Percentiles rank a stretch among this genome's conserved stretches.
phyloP scores from a whole-genome alignment of 2,113 vertebrate genomes.

The Podarcis cretensis region DNA sequence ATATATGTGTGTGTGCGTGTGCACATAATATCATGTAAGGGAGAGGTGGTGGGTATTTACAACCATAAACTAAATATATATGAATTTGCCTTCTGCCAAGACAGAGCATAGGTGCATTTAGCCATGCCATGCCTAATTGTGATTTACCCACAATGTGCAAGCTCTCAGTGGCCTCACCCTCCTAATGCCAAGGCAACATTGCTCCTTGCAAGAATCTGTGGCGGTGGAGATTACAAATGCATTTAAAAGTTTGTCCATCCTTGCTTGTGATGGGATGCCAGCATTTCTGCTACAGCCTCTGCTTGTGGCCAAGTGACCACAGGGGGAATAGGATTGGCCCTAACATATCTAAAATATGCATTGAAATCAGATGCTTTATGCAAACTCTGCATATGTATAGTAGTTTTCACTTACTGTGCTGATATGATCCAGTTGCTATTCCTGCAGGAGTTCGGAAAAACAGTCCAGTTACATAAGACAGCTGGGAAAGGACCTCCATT shows the following conservation, averaged over 20 bases:
- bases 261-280: not conserved
- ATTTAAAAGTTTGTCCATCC: not conserved
- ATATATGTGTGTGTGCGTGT: too few relatives aligned
- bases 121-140: too few relatives aligned
- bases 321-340: not conserved
- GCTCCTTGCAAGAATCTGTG: not conserved
- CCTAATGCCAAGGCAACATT: not conserved
- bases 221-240: not conserved
- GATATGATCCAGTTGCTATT: slow-evolving; percentile 82
- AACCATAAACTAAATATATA: not conserved
- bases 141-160: too few relatives aligned
- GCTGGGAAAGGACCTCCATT: slow-evolving; percentile 74
- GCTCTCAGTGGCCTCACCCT: not conserved
- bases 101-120: not conserved
- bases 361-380: not conserved
- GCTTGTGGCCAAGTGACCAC: not conserved
- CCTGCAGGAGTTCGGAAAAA: slow-evolving; percentile 78
- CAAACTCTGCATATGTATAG: not conserved
- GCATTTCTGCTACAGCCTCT: not conserved
- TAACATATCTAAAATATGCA: not conserved
- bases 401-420: slow-evolving; percentile 80
- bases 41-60: not conserved
- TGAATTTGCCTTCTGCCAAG: not conserved
- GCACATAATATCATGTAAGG: not conserved
- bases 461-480: slow-evolving; percentile 81